These are phyloP conservation scores for Propithecus coquereli DNA, from an alignment of 2,113 vertebrate genomes.

Conservation along the genomic window DNA sequence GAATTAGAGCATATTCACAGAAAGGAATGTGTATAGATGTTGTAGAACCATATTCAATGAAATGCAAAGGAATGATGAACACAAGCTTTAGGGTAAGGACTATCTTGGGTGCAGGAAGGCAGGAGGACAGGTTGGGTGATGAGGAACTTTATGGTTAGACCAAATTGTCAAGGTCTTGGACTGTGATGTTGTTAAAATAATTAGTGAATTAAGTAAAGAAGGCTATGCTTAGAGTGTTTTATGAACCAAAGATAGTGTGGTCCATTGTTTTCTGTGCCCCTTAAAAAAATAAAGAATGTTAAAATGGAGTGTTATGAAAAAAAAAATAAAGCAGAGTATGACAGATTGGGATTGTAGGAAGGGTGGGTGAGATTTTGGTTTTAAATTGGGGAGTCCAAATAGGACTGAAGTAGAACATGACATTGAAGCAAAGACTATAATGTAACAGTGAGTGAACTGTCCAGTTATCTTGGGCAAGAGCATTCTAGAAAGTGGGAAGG, in stretches of 20 bases:
- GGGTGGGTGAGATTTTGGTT: neutral
- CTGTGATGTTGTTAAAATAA: neutral
- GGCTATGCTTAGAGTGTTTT: neutral
- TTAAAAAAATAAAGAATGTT: neutral
- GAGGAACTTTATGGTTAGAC: neutral
- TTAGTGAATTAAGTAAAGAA: neutral
- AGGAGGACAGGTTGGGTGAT: no score
- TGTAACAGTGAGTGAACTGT: neutral
- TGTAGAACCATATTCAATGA: neutral
- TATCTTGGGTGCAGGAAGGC: neutral
- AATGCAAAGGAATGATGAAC: neutral
- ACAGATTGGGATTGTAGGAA: neutral
- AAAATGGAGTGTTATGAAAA: neutral
- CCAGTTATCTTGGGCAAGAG: neutral
- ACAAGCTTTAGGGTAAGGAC: neutral
- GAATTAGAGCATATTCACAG: neutral
- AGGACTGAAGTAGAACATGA: neutral
- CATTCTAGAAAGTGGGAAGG: neutral
- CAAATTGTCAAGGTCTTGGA: neutral
- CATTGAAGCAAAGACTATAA: neutral
- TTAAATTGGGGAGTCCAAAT: neutral
- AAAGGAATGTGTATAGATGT: neutral
- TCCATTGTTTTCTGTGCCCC: neutral
- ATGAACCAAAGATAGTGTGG: neutral
- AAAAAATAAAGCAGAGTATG: neutral